Evolutionary conservation across 2,888 invertebrate genomes (phyloP).

Genomic region (Megaustenia siamemsis): DNA sequence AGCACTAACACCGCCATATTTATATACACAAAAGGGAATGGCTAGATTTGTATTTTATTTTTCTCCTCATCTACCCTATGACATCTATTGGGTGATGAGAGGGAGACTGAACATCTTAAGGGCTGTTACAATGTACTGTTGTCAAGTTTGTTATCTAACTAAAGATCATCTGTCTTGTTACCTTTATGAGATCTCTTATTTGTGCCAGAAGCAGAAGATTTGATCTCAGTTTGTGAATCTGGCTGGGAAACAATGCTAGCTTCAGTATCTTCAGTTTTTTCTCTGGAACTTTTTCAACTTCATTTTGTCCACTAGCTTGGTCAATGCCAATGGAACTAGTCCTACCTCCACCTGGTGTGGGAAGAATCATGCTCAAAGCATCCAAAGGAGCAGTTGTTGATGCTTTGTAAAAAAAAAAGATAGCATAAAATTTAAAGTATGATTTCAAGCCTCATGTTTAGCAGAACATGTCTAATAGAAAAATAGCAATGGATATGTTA

Average conservation of each 20-base stretch:
- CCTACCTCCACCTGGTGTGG: constrained; percentile 48
- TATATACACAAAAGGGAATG: no score
- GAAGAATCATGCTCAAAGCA: constrained; percentile 72
- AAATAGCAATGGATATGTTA: no score
- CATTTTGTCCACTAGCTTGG: neutral
- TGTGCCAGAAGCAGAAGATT: constrained; percentile 74
- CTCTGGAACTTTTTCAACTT: constrained; percentile 36
- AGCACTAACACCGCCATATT: no score
- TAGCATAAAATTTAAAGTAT: no score
- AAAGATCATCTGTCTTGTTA: neutral
- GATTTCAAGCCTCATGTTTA: no score
- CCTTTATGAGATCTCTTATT: constrained; percentile 59
- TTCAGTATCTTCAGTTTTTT: constrained; percentile 65
- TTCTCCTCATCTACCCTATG: no score
- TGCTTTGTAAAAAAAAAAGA: neutral
- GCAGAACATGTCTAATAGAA: no score
- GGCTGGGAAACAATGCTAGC: constrained; percentile 75
- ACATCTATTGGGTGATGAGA: no score
- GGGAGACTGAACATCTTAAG: no score
- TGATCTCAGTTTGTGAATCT: constrained; percentile 76
- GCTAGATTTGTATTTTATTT: no score
- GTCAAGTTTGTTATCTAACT: no score
- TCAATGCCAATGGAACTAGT: neutral
- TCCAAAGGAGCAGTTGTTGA: constrained; percentile 67
- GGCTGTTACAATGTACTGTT: no score